Evolutionary conservation across 2,797 vertebrate genomes (phyloP).

Genomic region (Cichlasoma orientale): DNA sequence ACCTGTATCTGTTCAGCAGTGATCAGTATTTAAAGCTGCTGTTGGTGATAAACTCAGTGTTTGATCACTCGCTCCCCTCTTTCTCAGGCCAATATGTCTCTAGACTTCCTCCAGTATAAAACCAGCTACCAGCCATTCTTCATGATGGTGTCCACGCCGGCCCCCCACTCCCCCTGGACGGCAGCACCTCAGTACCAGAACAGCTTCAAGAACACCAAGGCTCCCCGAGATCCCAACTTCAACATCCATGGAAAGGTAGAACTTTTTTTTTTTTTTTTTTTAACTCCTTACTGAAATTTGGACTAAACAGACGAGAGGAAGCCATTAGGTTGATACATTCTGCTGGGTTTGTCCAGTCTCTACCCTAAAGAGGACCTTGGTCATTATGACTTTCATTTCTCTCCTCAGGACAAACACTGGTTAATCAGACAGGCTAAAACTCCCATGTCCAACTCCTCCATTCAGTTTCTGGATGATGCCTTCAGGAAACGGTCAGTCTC

Average conservation of each 20-base stretch:
- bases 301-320: not conserved
- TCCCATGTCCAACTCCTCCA: conserved; percentile 94
- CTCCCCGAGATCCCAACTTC: conserved; percentile 93
- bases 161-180: conserved; percentile 95
- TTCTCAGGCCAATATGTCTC: conserved; percentile 90
- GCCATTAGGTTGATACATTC: not conserved
- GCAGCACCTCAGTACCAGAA: conserved; percentile 92
- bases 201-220: conserved; percentile 84
- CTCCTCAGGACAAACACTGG: conserved; percentile 95
- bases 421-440: conserved; percentile 96
- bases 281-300: fast-evolving
- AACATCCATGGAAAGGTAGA: conserved; percentile 92
- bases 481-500: conserved; percentile 88
- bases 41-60: not conserved
- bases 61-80: not conserved
- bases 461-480: conserved; percentile 91
- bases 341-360: not conserved
- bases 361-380: not conserved
- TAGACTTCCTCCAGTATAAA: conserved; percentile 93
- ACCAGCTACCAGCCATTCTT: conserved; percentile 93
- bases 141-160: conserved; percentile 97
- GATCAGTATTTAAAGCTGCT: not conserved
- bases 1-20: not conserved
- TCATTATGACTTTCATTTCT: not conserved
- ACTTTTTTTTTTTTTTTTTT: too few species aligned